Percentiles rank a stretch among this genome's conserved stretches.
These are phyloP conservation scores for Phoenicopterus ruber DNA, from an alignment of 2,113 vertebrate species.

Conservation along the genomic window DNA sequence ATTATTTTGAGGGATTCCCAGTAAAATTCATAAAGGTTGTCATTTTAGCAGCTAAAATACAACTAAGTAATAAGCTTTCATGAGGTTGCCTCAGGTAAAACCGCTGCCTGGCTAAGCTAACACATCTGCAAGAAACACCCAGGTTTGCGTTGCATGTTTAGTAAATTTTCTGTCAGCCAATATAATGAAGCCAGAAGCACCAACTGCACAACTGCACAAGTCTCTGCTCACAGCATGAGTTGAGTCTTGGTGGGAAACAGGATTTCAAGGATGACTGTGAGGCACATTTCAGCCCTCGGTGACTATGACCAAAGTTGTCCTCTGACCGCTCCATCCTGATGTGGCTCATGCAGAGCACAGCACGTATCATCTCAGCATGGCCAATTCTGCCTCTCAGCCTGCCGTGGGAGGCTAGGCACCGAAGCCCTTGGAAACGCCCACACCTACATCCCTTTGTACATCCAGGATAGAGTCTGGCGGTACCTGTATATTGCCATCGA, in stretches of 20 bases:
- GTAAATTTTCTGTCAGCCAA: background rate
- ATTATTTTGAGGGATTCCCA: background rate
- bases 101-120: background rate
- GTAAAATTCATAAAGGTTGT: background rate
- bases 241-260: background rate
- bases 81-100: background rate
- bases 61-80: background rate
- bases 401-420: background rate
- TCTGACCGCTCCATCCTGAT: background rate
- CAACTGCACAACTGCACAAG: background rate
- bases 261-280: background rate
- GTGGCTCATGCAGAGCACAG: background rate
- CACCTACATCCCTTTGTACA: background rate
- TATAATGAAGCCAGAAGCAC: background rate
- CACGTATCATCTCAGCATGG: background rate
- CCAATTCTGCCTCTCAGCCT: background rate
- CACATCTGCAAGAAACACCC: background rate
- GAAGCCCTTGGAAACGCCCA: background rate
- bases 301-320: background rate
- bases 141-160: background rate
- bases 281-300: background rate
- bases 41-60: background rate
- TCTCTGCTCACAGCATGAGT: rapidly evolving
- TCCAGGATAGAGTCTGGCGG: background rate
- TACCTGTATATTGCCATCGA: background rate